Base-by-base conservation (phyloP, 2,113 vertebrate species). In the Catharus minimus region DNA sequence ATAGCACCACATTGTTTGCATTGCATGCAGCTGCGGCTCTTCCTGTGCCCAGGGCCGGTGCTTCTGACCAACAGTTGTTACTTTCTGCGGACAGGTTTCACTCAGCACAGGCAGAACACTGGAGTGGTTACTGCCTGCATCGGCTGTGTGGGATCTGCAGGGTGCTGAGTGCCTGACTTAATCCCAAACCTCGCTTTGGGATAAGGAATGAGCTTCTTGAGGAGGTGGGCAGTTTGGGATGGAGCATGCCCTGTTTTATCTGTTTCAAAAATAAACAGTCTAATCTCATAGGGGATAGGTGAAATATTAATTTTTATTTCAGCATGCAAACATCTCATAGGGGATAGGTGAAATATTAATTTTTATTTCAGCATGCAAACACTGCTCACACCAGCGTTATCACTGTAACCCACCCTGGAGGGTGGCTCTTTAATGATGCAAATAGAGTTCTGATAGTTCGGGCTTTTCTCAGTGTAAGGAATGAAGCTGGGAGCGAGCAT, bases 171-270 rank as follows among this genome's bases (percentile, higher is more conserved):
- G 39, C n/a, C 56, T 47, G 49, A 15, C 27, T 66, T 49, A 19
- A 38, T 85, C 75, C 36, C 52, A 66, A n/a, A 44, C 26, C 38
- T 44, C 0, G 0, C 61, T 58, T 50, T 83, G 47, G 50, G 26
- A 7, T 69, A 44, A 60, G 58, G 46, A 76, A 36, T 8, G 43
- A 83, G 24, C 38, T 64, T 24, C 47, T 38, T 20, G 11, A 69
- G 39, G 62, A 38, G 38, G 16, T 1, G 23, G 36, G 27, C 13
- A 44, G 15, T 64, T 64, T 57, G 53, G 50, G 21, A 46, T 23
- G 43, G 13, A 57, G n/a, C 0, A 0, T n/a, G 1, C 21, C 6
- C 1, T 32, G 27, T 43, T 74, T 47, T 38, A 23, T 57, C 57
- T 68, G 0, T 46, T 74, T 83, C 2, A 14, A 67, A 76, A 95